These are phyloP conservation scores for Cotesia congregata DNA, from an alignment of 2,888 invertebrate species.

Conservation along the genomic window DNA sequence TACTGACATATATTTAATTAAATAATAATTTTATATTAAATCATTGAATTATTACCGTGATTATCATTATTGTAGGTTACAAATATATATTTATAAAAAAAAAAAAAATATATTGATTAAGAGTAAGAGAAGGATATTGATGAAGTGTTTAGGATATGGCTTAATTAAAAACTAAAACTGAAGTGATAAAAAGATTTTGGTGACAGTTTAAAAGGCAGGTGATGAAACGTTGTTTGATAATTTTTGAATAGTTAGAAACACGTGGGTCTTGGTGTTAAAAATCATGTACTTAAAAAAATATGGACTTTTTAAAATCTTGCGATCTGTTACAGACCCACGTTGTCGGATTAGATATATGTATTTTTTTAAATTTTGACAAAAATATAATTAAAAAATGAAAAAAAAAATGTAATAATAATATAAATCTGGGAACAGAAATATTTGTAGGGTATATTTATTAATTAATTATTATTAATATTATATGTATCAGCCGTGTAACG, in stretches of 20 bases:
- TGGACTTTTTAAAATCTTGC: background rate
- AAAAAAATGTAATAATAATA: conserved; percentile 44
- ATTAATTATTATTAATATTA: conserved; percentile 40
- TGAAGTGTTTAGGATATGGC: conserved; percentile 21
- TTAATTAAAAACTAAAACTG: conserved; percentile 24
- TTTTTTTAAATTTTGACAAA: conserved; percentile 70
- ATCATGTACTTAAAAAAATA: background rate
- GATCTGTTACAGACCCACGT: conserved; percentile 36
- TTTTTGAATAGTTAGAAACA: conserved; percentile 62
- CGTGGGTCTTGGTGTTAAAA: conserved; percentile 45
- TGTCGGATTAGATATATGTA: conserved; percentile 67
- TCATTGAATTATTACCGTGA: conserved; percentile 16
- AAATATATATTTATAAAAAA: conserved; percentile 29
- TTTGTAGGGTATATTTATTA: conserved; percentile 44
- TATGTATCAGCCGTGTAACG: conserved; percentile 58
- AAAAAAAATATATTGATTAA: background rate
- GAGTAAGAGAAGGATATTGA: conserved; percentile 1
- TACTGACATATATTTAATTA: conserved; percentile 30
- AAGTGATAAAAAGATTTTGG: conserved; percentile 42
- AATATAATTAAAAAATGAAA: conserved; percentile 50
- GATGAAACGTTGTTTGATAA: conserved; percentile 52
- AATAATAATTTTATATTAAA: conserved; percentile 21
- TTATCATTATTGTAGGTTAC: conserved; percentile 13
- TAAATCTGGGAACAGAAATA: conserved; percentile 56
- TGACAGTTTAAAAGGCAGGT: conserved; percentile 13